Base-by-base conservation (phyloP, 2,888 invertebrate species). In the Apeira syringaria region DNA sequence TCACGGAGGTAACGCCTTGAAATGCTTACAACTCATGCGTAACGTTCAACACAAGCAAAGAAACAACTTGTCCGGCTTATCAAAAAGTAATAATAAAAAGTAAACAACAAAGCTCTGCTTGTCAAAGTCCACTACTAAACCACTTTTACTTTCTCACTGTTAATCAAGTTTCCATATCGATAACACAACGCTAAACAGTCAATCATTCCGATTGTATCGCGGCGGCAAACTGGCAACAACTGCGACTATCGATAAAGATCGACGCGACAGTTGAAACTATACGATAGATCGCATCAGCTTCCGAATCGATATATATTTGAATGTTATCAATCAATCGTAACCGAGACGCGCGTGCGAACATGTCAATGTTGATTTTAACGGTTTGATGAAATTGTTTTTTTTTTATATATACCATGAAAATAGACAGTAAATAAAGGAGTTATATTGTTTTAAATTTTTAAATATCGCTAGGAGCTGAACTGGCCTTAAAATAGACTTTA, bases 211-310 rank as follows among this genome's bases (percentile, higher is more conserved):
- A 53, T 56, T 17, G 27, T 50, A 53, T 56, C 53, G 30, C 20
- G 11, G 17, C 29, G 29, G 24, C 42, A 24, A 37, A 29, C 26
- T 36, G 43, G 39, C 31, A 50, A 53, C 44, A 56, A 56, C 45
- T 38, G 40, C 27, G 22, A 25, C 24, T 46, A 49, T 45, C 44
- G 41, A 48, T 44, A 41, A 7, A 5, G 5, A 20, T 20, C 20
- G 20, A 42, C 36, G 34, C 41, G 49, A 56, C 50, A 53, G 53
- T 24, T 31, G 35, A 36, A 32, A 37, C 44, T 63, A 53, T 57
- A 64, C 44, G 73, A 72, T 74, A 65, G 40, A 72, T 74, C 64
- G 40, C 39, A 70, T 73, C 74, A 59, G 56, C 61, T 68, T 59
- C 68, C 57, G 69, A 69, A 56, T 50, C 40, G 71, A 72, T 67